A percentile compares a stretch with the other conserved stretches of the same genome.
Evolutionary conservation across 2,113 vertebrate genomes (phyloP).

Genomic region (Alethe diademata): DNA sequence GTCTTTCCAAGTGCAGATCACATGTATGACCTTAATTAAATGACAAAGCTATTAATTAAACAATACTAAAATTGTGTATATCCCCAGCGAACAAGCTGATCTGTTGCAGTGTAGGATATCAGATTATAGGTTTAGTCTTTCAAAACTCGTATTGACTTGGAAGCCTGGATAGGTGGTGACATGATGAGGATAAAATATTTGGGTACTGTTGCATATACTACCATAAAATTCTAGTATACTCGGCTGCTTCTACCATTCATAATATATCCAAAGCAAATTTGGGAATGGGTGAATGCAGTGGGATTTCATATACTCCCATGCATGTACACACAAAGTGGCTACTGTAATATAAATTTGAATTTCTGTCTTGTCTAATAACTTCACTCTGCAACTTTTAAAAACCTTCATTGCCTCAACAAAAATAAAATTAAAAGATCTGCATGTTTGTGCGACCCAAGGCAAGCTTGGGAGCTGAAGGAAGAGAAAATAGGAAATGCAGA

Average conservation of each 20-base stretch:
- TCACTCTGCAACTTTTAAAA: not conserved
- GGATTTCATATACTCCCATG: not conserved
- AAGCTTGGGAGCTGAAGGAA: not conserved
- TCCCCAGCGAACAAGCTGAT: not conserved
- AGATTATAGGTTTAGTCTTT: not conserved
- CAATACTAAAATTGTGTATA: not conserved
- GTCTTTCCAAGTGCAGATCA: not conserved
- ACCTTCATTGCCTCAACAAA: not conserved
- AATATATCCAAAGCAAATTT: not conserved
- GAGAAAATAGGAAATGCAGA: not conserved
- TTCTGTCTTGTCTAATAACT: not conserved
- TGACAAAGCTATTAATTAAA: not conserved
- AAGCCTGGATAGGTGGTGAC: not conserved
- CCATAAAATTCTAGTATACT: not conserved
- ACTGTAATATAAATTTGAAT: not conserved
- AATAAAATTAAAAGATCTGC: not conserved
- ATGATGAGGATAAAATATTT: not conserved
- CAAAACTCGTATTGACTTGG: not conserved
- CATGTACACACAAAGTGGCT: not conserved
- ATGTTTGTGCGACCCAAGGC: not conserved
- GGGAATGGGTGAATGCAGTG: not conserved
- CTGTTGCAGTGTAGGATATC: not conserved
- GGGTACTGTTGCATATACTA: not conserved
- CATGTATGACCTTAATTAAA: not conserved
- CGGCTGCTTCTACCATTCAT: not conserved